These are phyloP conservation scores for Drosophila limbata DNA, from an alignment of 2,888 invertebrate species.

Conservation along the genomic window DNA sequence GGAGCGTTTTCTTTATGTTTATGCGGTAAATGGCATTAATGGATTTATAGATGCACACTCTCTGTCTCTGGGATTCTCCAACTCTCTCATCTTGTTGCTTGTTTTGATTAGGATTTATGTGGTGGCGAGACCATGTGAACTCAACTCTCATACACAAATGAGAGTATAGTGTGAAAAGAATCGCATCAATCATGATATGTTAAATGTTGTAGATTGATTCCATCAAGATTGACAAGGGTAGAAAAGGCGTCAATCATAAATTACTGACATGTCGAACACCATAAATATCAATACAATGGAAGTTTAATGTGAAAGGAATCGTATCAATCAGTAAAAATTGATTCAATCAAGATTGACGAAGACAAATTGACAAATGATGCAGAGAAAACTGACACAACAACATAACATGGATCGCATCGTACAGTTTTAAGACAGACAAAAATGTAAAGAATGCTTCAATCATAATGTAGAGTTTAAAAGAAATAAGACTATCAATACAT, in stretches of 20 bases:
- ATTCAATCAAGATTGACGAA: not conserved
- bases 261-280: not conserved
- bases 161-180: not conserved
- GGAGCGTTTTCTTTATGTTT: conserved; percentile 73
- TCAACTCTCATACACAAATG: not conserved
- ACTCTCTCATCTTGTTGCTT: conserved; percentile 59
- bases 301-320: not conserved
- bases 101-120: conserved; percentile 78
- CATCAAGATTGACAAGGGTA: not conserved
- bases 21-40: conserved; percentile 80
- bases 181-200: conserved; percentile 14
- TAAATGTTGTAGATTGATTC: not conserved
- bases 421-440: too few relatives aligned
- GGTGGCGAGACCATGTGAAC: conserved; percentile 52
- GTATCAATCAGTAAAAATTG: conserved; percentile 17
- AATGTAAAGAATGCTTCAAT: not conserved
- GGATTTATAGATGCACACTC: conserved; percentile 75
- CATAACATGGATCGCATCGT: too few relatives aligned
- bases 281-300: too few relatives aligned
- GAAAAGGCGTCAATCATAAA: not conserved
- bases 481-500: too few relatives aligned
- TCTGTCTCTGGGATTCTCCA: not conserved
- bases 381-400: too few relatives aligned
- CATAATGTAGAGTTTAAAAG: not conserved
- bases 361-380: not conserved